Percentiles rank a stretch among this genome's conserved stretches.
Evolutionary conservation across 2,113 vertebrate genomes (phyloP).

Genomic region (Pollachius pollachius): DNA sequence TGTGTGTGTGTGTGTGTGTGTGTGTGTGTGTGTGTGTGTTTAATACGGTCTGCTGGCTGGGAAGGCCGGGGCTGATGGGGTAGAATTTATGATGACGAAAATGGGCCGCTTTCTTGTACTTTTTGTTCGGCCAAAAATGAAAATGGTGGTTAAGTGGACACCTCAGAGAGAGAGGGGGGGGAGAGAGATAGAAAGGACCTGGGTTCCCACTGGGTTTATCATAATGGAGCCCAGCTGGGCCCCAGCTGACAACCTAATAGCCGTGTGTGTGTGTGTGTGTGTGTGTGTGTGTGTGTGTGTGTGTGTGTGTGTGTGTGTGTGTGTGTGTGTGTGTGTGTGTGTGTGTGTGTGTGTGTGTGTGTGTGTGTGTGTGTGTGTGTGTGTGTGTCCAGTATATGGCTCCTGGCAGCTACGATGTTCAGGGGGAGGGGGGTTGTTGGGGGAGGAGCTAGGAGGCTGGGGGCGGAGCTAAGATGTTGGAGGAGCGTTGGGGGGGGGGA

Average conservation of each 20-base stretch:
- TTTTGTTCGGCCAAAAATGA: neutral
- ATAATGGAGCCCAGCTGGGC: constrained; percentile 69
- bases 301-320: constrained; percentile 36
- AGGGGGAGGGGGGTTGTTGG: too few relatives aligned
- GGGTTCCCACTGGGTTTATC: constrained; percentile 53
- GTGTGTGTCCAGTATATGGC: constrained; percentile 61
- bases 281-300: constrained; percentile 8
- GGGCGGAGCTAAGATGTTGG: too few relatives aligned
- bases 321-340: constrained; percentile 29
- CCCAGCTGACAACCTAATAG: constrained; percentile 56
- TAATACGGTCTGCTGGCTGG: constrained; percentile 55
- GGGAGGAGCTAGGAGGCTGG: too few relatives aligned
- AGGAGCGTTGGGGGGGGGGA: too few relatives aligned
- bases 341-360: constrained; percentile 6
- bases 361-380: constrained; percentile 35
- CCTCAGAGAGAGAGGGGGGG: constrained; percentile 18
- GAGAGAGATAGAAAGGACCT: constrained; percentile 19
- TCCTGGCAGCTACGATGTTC: neutral
- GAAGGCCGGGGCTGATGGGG: constrained; percentile 17
- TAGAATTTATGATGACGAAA: constrained; percentile 43
- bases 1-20: neutral
- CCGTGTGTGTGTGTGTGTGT: constrained; percentile 35
- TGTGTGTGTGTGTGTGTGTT: constrained; percentile 34
- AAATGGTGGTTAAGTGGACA: constrained; percentile 36
- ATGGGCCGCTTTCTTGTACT: constrained; percentile 33